These are phyloP conservation scores for Catocala sponsa DNA, from an alignment of 2,888 invertebrate genomes.

Conservation along the genomic window DNA sequence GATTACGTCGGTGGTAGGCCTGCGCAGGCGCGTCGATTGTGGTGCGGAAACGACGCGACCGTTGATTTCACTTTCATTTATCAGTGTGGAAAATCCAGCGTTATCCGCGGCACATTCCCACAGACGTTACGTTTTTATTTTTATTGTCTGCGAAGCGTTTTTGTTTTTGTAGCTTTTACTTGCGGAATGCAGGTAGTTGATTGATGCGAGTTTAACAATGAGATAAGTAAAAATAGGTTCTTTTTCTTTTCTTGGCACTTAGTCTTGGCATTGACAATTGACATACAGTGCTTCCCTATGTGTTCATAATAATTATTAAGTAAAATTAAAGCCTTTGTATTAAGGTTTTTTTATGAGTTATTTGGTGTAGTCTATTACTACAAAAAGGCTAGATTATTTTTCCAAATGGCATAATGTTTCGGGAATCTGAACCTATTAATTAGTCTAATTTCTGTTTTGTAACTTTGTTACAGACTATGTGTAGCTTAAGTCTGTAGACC, in stretches of 20 bases:
- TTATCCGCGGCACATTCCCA: constrained; percentile 50
- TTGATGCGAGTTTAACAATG: constrained; percentile 3
- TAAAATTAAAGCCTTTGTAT: no score
- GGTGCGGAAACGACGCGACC: constrained; percentile 66
- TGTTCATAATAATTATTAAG: no score
- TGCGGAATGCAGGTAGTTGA: background rate
- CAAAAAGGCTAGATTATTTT: no score
- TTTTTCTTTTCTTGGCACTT: background rate
- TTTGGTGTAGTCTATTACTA: no score
- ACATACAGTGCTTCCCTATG: no score
- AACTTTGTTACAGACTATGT: no score
- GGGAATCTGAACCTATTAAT: no score
- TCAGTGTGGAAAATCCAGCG: constrained; percentile 69
- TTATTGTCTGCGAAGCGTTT: constrained; percentile 30
- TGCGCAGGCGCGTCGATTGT: constrained; percentile 43
- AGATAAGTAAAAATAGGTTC: background rate
- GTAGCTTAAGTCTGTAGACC: background rate
- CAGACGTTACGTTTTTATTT: constrained; percentile 37
- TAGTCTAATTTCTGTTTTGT: no score
- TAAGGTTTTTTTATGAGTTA: no score
- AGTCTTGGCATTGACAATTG: no score
- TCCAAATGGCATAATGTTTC: no score
- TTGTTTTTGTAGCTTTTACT: constrained; percentile 31
- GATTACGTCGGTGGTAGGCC: constrained; percentile 57
- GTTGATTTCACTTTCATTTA: constrained; percentile 81